Evolutionary conservation across 2,888 invertebrate species (phyloP), one percentile per base, ranked within the genome.

Genomic region (Drosophila limbata): DNA sequence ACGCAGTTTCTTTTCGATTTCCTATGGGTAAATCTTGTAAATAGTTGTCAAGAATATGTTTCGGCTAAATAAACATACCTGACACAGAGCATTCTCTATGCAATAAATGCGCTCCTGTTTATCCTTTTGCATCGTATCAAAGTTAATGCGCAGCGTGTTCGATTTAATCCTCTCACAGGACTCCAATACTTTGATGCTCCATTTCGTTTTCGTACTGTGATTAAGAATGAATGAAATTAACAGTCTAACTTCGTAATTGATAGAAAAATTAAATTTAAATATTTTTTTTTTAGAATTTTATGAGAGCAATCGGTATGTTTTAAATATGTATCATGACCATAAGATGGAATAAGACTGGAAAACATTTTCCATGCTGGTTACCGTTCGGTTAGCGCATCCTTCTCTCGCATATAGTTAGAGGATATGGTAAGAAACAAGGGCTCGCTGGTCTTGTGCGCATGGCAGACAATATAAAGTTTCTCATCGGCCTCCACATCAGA

Each of bases 51-150:
- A 6, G 3, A 19, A 25, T 11, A 4, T 11, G 17, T 47, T 33
- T 11, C 0, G 19, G 28, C 4, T 25, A 1, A 47, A 8, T n/a
- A 1, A 31, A 42, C 11, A 19, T 84, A 94, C 94, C 84, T 94
- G 93, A 55, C 94, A 94, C 75, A 94, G 94, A 39, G 93, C 93
- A 40, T 93, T 93, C 68, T 94, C 94, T 50, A 95, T 93, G 15
- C 93, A 92, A 87, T 95, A 95, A 44, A 93, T 92, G 50, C 95
- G 92, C 79, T 93, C 93, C 78, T 94, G 93, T 67, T 94, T 93
- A 86, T 94, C 94, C 72, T 93, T 93, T 74, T 94, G 93, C 15
- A 94, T 91, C 0, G 95, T 95, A 89, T 95, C 95, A 86, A 95
- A 95, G 75, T 93, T 93, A 37, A 95, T 92, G 50, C 94, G 93